Percentiles rank a stretch among this genome's conserved stretches.
phyloP scores from a whole-genome alignment of 2,888 invertebrate species.

The Coleophora deauratella region DNA sequence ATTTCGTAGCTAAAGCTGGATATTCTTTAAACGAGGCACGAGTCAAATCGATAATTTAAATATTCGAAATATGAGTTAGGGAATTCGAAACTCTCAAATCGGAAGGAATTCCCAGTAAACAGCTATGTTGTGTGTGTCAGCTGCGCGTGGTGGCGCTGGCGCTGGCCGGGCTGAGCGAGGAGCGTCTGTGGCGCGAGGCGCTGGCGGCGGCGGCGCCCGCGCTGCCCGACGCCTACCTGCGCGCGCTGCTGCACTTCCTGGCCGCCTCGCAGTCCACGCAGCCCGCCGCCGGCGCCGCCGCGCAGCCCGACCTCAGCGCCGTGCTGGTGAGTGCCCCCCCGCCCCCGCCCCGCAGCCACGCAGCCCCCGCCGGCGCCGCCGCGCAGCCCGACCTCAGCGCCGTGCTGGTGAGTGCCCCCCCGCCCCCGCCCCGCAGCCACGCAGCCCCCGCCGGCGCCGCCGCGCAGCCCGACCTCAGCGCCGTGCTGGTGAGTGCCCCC shows the following conservation, averaged over 20 bases:
- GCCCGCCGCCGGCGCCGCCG: constrained; percentile 36
- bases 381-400: constrained; percentile 28
- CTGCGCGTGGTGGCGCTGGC: constrained; percentile 72
- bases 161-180: constrained; percentile 54
- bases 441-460: too few relatives aligned
- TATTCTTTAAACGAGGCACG: too few relatives aligned
- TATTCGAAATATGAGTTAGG: too few relatives aligned
- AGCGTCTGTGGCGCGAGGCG: constrained; percentile 78
- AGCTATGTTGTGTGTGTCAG: too few relatives aligned
- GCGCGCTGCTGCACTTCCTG: constrained; percentile 92
- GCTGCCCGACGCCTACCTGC: constrained; percentile 91
- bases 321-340: constrained; percentile 14
- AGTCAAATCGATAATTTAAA: too few relatives aligned
- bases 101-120: too few relatives aligned
- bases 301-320: constrained; percentile 2
- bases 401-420: constrained; percentile 29
- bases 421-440: background rate
- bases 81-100: too few relatives aligned
- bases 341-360: constrained; percentile 10
- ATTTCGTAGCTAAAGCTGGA: too few relatives aligned
- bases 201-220: constrained; percentile 84
- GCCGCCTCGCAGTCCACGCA: constrained; percentile 77
- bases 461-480: background rate
- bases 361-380: constrained; percentile 9
- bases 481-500: background rate